Conservation (phyloP, 2,888 invertebrate genomes). For the Dolomedes plantarius region DNA sequence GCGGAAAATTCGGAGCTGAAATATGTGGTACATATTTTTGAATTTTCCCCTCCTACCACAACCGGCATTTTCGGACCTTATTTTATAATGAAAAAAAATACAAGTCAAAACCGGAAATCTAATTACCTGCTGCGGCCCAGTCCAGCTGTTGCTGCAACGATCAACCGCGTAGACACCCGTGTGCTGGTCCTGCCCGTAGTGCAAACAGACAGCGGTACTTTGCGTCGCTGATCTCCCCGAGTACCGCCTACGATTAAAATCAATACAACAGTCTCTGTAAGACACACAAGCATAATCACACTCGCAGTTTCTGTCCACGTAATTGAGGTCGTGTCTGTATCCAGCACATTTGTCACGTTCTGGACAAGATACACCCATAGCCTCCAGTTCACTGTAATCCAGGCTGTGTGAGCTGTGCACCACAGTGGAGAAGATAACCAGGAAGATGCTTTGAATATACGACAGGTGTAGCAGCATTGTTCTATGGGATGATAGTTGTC, state of each 20-base stretch:
- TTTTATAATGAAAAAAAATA: too few species aligned
- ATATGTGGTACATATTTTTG: too few species aligned
- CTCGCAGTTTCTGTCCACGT: constrained; percentile 32
- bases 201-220: constrained; percentile 5
- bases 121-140: neutral
- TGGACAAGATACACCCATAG: constrained; percentile 15
- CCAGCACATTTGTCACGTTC: constrained; percentile 8
- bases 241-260: neutral
- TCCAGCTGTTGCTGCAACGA: constrained; percentile 9
- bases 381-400: constrained; percentile 21
- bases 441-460: too few species aligned
- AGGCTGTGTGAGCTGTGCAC: too few species aligned
- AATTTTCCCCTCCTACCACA: too few species aligned
- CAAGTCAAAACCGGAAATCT: too few species aligned
- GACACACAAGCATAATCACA: constrained; percentile 18
- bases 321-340: neutral
- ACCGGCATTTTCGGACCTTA: too few species aligned
- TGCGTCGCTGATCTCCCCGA: too few species aligned
- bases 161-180: constrained; percentile 26
- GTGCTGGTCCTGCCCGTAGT: neutral
- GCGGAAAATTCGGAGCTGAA: too few species aligned
- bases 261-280: constrained; percentile 44
- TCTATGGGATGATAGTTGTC: too few species aligned
- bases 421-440: too few species aligned
- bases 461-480: too few species aligned